Base-by-base conservation (phyloP, 2,888 invertebrate species). In the Hirtodrosophila confusa region DNA sequence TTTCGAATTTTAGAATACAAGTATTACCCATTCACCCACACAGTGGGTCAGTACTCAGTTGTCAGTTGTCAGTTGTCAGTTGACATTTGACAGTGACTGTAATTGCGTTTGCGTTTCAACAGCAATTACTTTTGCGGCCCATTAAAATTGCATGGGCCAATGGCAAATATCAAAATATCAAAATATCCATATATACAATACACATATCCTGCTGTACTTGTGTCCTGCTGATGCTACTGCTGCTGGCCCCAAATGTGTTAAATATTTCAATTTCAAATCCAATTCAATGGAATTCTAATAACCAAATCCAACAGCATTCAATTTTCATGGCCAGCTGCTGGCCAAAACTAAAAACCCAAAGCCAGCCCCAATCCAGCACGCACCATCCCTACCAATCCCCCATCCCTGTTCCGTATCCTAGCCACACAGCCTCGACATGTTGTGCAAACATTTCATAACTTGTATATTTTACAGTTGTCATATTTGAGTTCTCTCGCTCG, bases 261-360 rank as follows among this genome's bases (percentile, higher is more conserved):
- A 82, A 82, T 82, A 82, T 82, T 87, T 87, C 80, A 82, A 79
- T 79, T 76, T 75, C 73, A 87, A 82, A 87, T 82, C 82, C 82
- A 87, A 82, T 82, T 83, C 68, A 54, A 75, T 82, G 80, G 64
- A 56, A 82, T 87, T 87, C 88, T 75, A 82, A 87, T 82, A 78
- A 80, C 69, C 87, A 82, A 85, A 87, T 82, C 86, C 82, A 50
- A 61, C 56, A 50, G 41, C 53, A 85, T 86, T 65, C 69, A 80
- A 86, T 80, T 80, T 80, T 85, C 68, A 80, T 86, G 78, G 66
- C 58, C 78, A 73, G 49, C 47, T 76, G 67, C 50, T 73, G 73
- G 72, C 72, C 76, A 75, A 62, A 62, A 47, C 55, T 12, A 10
- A 44, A 76, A 55, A 45, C 53, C 72, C 66, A 57, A 56, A 40